Conservation (phyloP, 2,797 vertebrate species). For the Lutjanus argentimaculatus region DNA sequence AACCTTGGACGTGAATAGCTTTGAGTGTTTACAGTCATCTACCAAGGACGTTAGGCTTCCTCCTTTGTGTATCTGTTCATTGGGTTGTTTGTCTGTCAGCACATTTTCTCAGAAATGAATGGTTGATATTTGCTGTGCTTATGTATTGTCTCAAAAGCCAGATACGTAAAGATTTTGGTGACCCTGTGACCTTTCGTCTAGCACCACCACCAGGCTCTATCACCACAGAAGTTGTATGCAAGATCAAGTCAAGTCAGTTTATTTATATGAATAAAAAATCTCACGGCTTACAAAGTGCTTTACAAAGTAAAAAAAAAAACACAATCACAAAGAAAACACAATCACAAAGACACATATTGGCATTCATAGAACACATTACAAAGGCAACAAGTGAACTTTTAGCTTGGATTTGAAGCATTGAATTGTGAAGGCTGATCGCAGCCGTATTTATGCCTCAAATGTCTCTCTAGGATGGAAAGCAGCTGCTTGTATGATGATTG, state of each 20-base stretch:
- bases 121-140: not conserved
- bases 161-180: not conserved
- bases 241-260: not conserved
- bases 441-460: too few relatives aligned
- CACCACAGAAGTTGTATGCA: not conserved
- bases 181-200: constrained; percentile 7
- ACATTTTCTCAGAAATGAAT: constrained; percentile 14
- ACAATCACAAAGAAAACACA: too few relatives aligned
- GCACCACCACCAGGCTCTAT: not conserved
- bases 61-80: not conserved
- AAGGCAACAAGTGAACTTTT: too few relatives aligned
- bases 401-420: too few relatives aligned
- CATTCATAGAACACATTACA: too few relatives aligned
- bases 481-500: too few relatives aligned
- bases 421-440: too few relatives aligned
- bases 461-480: too few relatives aligned
- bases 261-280: too few relatives aligned
- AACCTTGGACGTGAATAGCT: constrained; percentile 7
- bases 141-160: not conserved
- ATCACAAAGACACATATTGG: too few relatives aligned
- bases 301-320: too few relatives aligned
- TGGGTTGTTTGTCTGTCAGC: constrained; percentile 3
- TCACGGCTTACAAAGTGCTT: too few relatives aligned
- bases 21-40: constrained; percentile 13
- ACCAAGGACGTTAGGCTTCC: not conserved